Evolutionary conservation across 2,797 vertebrate genomes (phyloP).

Genomic region (Cossypha heuglini): DNA sequence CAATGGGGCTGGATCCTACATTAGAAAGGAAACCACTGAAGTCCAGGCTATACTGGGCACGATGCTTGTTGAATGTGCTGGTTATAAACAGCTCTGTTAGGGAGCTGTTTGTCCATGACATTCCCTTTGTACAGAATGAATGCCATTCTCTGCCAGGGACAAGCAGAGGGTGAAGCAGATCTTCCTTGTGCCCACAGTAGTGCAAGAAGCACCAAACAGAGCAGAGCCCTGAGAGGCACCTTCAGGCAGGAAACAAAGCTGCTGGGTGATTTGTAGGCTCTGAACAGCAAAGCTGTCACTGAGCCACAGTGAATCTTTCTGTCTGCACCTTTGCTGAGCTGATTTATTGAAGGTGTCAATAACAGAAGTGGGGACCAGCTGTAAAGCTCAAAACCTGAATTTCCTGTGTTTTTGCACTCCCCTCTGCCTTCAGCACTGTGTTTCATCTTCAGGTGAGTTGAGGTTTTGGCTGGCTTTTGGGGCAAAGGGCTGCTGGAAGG

Average conservation of each 20-base stretch:
- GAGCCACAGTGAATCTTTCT: neutral
- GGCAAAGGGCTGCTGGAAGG: neutral
- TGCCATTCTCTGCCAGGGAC: neutral
- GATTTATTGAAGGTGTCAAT: neutral
- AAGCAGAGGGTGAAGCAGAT: neutral
- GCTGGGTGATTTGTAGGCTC: neutral
- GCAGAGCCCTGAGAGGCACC: neutral
- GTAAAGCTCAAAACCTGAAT: neutral
- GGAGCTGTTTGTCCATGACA: accelerated
- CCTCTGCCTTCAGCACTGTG: neutral
- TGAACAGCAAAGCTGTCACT: neutral
- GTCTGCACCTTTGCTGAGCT: neutral
- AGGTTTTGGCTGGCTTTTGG: neutral
- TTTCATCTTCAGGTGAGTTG: neutral
- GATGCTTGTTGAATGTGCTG: neutral
- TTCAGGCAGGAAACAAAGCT: neutral
- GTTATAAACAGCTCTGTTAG: neutral
- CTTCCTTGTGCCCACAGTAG: neutral
- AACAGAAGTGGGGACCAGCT: neutral
- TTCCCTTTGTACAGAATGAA: neutral
- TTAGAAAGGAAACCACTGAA: neutral
- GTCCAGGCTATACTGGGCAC: neutral
- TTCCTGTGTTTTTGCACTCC: neutral
- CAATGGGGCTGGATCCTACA: neutral
- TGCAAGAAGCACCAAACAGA: neutral